phyloP scores from a whole-genome alignment of 2,797 vertebrate species.

The Hippoglossus hippoglossus region DNA sequence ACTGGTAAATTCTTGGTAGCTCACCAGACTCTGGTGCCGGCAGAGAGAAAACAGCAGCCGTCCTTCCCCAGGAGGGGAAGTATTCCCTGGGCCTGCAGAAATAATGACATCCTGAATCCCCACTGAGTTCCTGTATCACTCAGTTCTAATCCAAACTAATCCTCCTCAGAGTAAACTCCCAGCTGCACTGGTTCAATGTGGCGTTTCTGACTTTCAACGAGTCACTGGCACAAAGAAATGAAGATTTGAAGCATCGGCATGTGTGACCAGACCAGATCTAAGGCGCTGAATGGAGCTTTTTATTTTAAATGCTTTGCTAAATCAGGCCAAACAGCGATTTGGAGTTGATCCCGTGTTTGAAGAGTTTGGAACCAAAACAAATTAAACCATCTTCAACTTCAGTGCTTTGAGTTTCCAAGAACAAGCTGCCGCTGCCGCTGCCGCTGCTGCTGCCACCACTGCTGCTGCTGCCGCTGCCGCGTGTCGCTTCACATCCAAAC shows the following conservation, averaged over 20 bases:
- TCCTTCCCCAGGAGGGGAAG: slow-evolving; percentile 34
- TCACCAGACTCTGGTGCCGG: slow-evolving; percentile 14
- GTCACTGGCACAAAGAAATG: slow-evolving; percentile 8
- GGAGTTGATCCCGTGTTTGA: too few relatives aligned
- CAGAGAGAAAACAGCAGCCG: slow-evolving; percentile 19
- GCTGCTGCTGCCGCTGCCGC: neutral
- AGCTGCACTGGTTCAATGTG: slow-evolving; percentile 35
- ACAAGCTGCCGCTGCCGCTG: too few relatives aligned
- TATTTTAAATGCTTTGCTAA: neutral
- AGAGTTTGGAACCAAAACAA: too few relatives aligned
- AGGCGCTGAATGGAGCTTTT: neutral
- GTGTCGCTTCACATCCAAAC: slow-evolving; percentile 25
- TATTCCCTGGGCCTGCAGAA: slow-evolving; percentile 49
- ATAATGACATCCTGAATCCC: slow-evolving; percentile 73
- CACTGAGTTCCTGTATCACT: slow-evolving; percentile 66
- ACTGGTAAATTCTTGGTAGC: too few relatives aligned
- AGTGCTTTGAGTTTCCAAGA: too few relatives aligned
- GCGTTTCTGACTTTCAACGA: slow-evolving; percentile 31
- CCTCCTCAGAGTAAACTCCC: slow-evolving; percentile 47
- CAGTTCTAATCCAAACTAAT: slow-evolving; percentile 71
- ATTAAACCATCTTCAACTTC: too few relatives aligned
- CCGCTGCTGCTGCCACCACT: too few relatives aligned
- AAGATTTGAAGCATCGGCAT: slow-evolving; percentile 1
- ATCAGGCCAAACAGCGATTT: neutral
- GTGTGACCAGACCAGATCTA: too few relatives aligned